Conservation (phyloP, 2,113 vertebrate species). For the Beaufortia kweichowensis region DNA sequence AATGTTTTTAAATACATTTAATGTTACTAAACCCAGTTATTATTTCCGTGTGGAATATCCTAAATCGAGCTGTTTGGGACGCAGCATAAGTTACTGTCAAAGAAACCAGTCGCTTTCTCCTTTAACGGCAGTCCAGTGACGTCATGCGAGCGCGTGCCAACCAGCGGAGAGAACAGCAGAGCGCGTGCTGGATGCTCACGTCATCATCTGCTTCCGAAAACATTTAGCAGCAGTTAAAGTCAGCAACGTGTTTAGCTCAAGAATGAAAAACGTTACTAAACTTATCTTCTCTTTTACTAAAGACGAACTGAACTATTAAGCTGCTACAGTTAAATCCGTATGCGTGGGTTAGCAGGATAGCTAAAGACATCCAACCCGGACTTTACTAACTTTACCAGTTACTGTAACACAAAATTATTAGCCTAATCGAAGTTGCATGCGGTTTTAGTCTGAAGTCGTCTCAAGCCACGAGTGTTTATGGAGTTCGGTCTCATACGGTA, state of each 20-base stretch:
- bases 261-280: background rate
- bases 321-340: background rate
- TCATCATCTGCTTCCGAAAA: conserved; percentile 17
- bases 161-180: background rate
- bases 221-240: background rate
- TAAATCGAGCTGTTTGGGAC: too few species aligned
- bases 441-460: background rate
- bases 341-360: background rate
- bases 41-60: too few species aligned
- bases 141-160: background rate
- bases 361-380: background rate
- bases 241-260: background rate
- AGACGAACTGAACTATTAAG: background rate
- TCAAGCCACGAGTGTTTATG: background rate
- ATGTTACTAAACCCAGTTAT: too few species aligned
- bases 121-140: background rate
- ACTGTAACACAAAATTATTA: background rate
- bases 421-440: background rate
- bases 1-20: too few species aligned
- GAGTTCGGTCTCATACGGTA: background rate
- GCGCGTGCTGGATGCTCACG: conserved; percentile 7
- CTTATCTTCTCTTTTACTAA: background rate
- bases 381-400: background rate
- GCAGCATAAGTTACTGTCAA: too few species aligned
- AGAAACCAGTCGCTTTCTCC: background rate